These are phyloP conservation scores for Sceliomorpha sp. DNA, from an alignment of 2,888 invertebrate genomes.

Conservation along the genomic window DNA sequence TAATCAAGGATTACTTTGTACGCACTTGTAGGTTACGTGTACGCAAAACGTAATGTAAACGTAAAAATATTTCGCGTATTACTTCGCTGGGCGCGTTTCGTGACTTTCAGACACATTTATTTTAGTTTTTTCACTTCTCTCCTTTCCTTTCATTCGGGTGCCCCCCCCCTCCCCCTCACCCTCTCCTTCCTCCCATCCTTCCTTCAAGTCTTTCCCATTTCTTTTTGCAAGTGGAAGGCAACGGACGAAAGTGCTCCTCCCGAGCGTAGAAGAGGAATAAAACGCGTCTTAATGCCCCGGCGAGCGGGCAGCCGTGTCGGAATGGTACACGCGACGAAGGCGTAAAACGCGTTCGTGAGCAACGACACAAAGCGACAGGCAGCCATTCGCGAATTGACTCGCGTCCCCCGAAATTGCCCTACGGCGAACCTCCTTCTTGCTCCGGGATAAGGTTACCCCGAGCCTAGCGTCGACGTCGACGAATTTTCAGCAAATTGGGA, in stretches of 20 bases:
- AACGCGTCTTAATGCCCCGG: slow-evolving; percentile 47
- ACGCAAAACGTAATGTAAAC: too few relatives aligned
- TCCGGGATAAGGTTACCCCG: too few relatives aligned
- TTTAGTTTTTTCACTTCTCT: slow-evolving; percentile 19
- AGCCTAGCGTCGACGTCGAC: slow-evolving; percentile 47
- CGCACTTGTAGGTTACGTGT: too few relatives aligned
- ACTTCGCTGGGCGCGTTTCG: slow-evolving; percentile 2
- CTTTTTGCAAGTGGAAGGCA: slow-evolving; percentile 20
- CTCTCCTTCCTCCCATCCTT: background rate
- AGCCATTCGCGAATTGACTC: slow-evolving; percentile 58
- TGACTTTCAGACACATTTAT: slow-evolving; percentile 22
- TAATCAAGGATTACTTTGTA: too few relatives aligned
- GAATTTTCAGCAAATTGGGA: slow-evolving; percentile 43
- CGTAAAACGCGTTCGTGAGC: slow-evolving; percentile 59
- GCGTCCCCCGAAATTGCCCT: slow-evolving; percentile 37
- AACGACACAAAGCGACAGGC: slow-evolving; percentile 58
- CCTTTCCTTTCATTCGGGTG: slow-evolving; percentile 7
- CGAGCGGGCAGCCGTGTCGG: slow-evolving; percentile 38
- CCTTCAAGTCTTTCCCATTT: background rate
- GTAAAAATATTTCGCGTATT: slow-evolving; percentile 4
- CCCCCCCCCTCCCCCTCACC: slow-evolving; percentile 6
- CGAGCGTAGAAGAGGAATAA: slow-evolving; percentile 30
- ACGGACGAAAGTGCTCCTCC: slow-evolving; percentile 29
- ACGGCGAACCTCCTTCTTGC: slow-evolving; percentile 13
- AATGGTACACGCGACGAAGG: slow-evolving; percentile 35